phyloP scores from a whole-genome alignment of 2,888 invertebrate genomes.

The Melinaea menophilus region DNA sequence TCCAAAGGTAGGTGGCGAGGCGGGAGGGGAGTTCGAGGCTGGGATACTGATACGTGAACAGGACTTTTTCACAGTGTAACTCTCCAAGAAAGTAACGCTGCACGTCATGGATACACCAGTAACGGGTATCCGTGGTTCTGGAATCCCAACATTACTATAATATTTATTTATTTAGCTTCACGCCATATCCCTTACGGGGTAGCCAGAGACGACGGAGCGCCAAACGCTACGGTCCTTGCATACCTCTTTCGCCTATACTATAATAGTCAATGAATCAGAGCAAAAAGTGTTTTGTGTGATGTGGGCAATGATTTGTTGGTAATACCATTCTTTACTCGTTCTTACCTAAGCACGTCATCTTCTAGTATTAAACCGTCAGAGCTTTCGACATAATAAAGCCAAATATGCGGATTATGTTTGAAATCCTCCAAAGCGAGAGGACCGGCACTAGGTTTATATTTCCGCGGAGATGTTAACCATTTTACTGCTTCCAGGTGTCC shows the following conservation, averaged over 20 bases:
- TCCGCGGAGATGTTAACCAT: conserved; percentile 44
- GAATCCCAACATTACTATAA: background rate
- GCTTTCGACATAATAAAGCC: conserved; percentile 60
- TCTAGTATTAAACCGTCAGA: conserved; percentile 48
- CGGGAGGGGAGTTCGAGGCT: conserved; percentile 50
- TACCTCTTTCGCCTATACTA: no score
- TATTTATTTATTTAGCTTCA: no score
- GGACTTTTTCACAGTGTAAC: conserved; percentile 56
- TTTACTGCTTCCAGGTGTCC: conserved; percentile 55
- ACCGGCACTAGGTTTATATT: conserved; percentile 45
- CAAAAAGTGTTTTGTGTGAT: no score
- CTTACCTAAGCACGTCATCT: conserved; percentile 58
- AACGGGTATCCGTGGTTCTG: conserved; percentile 54
- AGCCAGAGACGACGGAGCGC: no score
- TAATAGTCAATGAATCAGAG: no score
- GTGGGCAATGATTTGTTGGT: no score
- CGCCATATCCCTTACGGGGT: no score
- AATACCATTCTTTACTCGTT: background rate
- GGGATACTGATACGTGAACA: conserved; percentile 64
- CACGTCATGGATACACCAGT: conserved; percentile 63
- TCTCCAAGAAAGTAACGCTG: conserved; percentile 58
- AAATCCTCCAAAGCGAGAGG: conserved; percentile 53
- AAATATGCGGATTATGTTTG: conserved; percentile 50
- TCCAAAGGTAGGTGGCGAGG: conserved; percentile 54
- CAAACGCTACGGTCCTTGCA: no score